Evolutionary conservation across 2,888 invertebrate genomes (phyloP), one percentile per base, ranked within the genome.

Genomic region (Chloromyia formosa): DNA sequence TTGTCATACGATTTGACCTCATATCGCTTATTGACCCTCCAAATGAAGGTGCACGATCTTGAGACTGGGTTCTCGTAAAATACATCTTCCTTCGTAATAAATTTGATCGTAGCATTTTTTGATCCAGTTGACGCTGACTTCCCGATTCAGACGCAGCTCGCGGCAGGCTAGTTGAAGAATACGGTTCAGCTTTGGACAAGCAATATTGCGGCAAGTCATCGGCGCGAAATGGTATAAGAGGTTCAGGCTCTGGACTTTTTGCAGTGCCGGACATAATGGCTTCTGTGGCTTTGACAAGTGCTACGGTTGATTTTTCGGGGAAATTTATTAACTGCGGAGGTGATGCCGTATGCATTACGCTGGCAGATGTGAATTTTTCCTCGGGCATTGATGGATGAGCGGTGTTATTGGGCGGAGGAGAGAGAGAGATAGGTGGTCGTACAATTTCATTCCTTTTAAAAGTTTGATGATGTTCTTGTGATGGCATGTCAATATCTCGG

Each of bases 151-250:
- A 64, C 3, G 40, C 45, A 9, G 35, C 53, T 35, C 62, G 79
- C 78, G 2, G 81, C 73, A 74, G n/a, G 10, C 74, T 75, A 2
- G 76, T 72, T 16, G 75, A 27, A 4, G 71, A 58, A 20, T 56
- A 64, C 7, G 79, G 80, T 40, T 80, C 81, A 0, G 80, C 75
- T 9, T 84, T 82, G 2, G 79, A 80, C 1, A 80, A 53, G 42
- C 80, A 77, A 66, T 85, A 85, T 75, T 85, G 84, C 79, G 85
- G 84, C 82, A 85, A 82, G 73, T 85, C 84, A 42, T 85, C 85
- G 14, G 84, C 84, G 73, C 85, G 85, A 0, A 85, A 79, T 0
- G 85, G 84, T 73, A 85, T 20, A n/a, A 23, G 18, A 3, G 71
- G 71, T 14, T 42, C 58, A 35, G 56, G 71, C 16, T 16, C 71